Percentiles rank a stretch among this genome's conserved stretches.
phyloP scores from a whole-genome alignment of 2,113 vertebrate species.

The Sakesphorus luctuosus region DNA sequence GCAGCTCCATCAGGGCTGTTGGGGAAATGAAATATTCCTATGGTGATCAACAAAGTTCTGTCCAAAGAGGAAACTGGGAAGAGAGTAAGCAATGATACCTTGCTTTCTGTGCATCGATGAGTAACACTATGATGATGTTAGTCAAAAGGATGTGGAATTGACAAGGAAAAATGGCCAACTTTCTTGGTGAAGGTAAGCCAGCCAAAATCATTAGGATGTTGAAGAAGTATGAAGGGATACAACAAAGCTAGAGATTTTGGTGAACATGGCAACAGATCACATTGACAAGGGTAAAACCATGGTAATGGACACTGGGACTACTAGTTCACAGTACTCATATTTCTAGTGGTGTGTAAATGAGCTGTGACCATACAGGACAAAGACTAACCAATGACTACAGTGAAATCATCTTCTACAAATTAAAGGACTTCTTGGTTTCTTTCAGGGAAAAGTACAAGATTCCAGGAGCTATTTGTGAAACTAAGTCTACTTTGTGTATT shows the following conservation, averaged over 20 bases:
- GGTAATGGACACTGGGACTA: neutral
- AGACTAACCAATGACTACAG: neutral
- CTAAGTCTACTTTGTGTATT: neutral
- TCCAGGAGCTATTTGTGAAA: neutral
- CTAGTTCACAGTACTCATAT: neutral
- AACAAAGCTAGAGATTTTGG: neutral
- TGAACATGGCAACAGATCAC: neutral
- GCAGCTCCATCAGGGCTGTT: neutral
- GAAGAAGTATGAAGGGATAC: neutral
- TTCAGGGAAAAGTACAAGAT: neutral
- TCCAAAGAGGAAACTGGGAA: neutral
- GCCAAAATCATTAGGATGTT: neutral
- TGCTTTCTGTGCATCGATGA: neutral
- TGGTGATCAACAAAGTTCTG: neutral
- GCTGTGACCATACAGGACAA: neutral
- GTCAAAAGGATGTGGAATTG: neutral
- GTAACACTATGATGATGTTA: neutral
- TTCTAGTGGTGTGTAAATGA: neutral
- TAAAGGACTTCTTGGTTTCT: neutral
- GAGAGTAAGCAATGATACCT: neutral
- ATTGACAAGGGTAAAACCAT: neutral
- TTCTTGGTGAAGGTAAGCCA: neutral
- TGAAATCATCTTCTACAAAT: neutral
- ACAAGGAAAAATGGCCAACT: neutral
- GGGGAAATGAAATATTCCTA: neutral